These are phyloP conservation scores for Montipora sp. DNA, from an alignment of 64 coral and sea anemone species.

Conservation along the genomic window DNA sequence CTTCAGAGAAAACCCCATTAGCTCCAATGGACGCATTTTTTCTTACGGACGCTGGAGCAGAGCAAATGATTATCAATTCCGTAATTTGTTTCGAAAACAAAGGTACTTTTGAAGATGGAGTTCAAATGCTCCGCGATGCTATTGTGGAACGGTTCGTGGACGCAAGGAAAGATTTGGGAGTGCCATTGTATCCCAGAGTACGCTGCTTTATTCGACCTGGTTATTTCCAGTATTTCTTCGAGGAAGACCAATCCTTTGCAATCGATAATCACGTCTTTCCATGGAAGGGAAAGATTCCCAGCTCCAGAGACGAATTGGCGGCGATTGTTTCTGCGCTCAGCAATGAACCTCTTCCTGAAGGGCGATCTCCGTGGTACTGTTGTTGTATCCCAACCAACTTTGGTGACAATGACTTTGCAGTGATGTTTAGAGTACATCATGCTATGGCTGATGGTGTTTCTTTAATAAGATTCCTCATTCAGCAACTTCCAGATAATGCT, in stretches of 20 bases:
- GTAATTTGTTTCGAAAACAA: slow-evolving; percentile 15
- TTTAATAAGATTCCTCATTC: slow-evolving; percentile 64
- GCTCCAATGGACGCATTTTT: slow-evolving; percentile 63
- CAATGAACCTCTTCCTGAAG: slow-evolving; percentile 44
- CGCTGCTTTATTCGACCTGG: slow-evolving; percentile 63
- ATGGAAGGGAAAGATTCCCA: slow-evolving; percentile 67
- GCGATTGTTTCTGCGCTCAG: slow-evolving; percentile 70
- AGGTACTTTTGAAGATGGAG: slow-evolving; percentile 21
- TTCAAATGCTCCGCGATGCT: slow-evolving; percentile 46
- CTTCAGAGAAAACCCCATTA: slow-evolving; percentile 27
- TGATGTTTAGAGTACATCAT: slow-evolving; percentile 79
- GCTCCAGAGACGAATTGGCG: slow-evolving; percentile 81
- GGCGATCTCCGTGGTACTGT: slow-evolving; percentile 73
- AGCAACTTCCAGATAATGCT: slow-evolving; percentile 65
- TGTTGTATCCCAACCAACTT: slow-evolving; percentile 80
- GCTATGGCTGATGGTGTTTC: slow-evolving; percentile 89
- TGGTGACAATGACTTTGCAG: slow-evolving; percentile 37
- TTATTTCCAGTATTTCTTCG: slow-evolving; percentile 94
- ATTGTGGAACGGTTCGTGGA: slow-evolving; percentile 67
- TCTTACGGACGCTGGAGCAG: slow-evolving; percentile 17
- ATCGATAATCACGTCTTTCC: slow-evolving; percentile 88
- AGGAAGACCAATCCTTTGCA: slow-evolving; percentile 76
- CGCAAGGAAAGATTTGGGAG: slow-evolving; percentile 56
- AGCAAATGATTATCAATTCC: slow-evolving; percentile 67
- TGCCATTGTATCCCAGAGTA: slow-evolving; percentile 62